Evolutionary conservation across 2,797 vertebrate species (phyloP).

Genomic region (Rachycentron canadum): DNA sequence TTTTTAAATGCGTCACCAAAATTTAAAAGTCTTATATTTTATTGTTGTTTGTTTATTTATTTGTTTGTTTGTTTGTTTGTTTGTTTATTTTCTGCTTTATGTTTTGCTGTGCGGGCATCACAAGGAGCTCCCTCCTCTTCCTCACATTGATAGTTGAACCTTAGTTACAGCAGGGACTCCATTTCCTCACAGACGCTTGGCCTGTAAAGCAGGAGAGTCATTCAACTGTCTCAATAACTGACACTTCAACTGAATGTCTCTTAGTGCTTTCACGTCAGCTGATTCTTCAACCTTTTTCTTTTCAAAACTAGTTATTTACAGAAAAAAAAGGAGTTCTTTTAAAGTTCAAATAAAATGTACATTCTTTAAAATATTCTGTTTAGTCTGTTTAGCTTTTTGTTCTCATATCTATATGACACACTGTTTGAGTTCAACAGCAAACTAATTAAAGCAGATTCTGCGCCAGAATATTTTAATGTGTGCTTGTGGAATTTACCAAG

Average conservation of each 20-base stretch:
- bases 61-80: neutral
- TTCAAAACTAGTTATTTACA: too few species aligned
- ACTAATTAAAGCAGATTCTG: too few species aligned
- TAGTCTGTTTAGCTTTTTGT: too few species aligned
- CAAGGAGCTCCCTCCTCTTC: neutral
- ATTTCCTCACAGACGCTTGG: neutral
- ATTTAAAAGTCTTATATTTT: neutral
- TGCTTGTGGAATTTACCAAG: too few species aligned
- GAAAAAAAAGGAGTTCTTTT: too few species aligned
- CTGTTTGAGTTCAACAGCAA: too few species aligned
- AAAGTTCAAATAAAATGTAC: too few species aligned
- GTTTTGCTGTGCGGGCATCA: too few species aligned
- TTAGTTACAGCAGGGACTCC: neutral
- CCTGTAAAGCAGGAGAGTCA: neutral
- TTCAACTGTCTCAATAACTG: neutral
- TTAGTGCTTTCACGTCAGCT: neutral
- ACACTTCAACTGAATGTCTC: neutral
- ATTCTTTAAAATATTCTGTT: too few species aligned
- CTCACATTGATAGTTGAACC: neutral
- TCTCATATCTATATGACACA: too few species aligned
- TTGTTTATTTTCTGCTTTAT: neutral
- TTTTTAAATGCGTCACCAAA: too few species aligned
- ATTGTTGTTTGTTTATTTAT: neutral
- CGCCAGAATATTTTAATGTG: too few species aligned
- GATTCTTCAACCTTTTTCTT: neutral